phyloP scores from a whole-genome alignment of 2,797 vertebrate genomes.

The Fistularia tabacaria region DNA sequence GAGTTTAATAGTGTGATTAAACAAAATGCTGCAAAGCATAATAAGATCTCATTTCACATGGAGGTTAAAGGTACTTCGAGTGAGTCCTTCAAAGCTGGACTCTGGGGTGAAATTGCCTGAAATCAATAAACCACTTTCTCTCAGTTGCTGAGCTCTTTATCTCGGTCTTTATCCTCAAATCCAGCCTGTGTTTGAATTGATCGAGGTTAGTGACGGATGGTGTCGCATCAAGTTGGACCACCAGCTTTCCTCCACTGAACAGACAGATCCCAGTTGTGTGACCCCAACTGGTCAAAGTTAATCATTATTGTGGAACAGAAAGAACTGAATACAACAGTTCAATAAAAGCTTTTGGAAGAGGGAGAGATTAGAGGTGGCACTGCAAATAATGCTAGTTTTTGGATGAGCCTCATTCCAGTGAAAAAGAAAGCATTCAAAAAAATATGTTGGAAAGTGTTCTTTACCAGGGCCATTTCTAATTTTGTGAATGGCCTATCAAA shows the following conservation, averaged over 20 bases:
- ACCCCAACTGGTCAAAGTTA: slow-evolving; percentile 45
- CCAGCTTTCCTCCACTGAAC: too few relatives aligned
- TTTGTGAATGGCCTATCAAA: too few relatives aligned
- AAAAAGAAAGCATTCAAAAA: too few relatives aligned
- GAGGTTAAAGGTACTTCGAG: slow-evolving; percentile 33
- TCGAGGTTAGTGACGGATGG: slow-evolving; percentile 35
- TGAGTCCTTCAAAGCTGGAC: slow-evolving; percentile 32
- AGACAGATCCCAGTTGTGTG: background rate
- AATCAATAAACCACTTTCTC: slow-evolving; percentile 46
- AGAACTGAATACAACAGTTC: too few relatives aligned
- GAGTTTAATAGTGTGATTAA: too few relatives aligned
- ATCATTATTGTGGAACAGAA: background rate
- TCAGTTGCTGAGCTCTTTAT: slow-evolving; percentile 22
- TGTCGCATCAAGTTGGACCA: background rate
- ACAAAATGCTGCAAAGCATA: slow-evolving; percentile 13
- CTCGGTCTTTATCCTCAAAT: slow-evolving; percentile 53
- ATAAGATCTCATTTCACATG: slow-evolving; percentile 32
- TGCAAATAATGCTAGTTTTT: too few relatives aligned
- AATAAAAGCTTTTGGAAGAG: too few relatives aligned
- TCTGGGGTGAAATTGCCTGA: slow-evolving; percentile 16
- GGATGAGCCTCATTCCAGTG: too few relatives aligned
- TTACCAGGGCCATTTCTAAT: too few relatives aligned
- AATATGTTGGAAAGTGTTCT: too few relatives aligned
- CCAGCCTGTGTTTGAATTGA: slow-evolving; percentile 48
- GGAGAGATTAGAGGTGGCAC: too few relatives aligned